Evolutionary conservation across 2,797 vertebrate genomes (phyloP).

Genomic region (Chiloscyllium punctatum): DNA sequence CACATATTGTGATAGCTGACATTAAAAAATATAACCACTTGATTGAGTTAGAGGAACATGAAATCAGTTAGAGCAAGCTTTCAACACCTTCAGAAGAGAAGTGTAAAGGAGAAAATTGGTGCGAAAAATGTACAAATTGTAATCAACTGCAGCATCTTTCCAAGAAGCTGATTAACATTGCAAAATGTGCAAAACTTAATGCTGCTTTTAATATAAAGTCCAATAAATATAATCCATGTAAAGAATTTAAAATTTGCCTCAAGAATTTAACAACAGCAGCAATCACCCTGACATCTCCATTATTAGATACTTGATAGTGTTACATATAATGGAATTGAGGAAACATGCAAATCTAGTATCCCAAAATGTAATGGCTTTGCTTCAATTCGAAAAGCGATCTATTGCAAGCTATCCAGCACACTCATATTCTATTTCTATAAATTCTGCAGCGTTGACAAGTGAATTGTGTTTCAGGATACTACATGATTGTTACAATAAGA

Average conservation of each 20-base stretch:
- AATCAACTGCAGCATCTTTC: background rate
- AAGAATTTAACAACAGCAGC: background rate
- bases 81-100: background rate
- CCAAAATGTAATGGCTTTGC: background rate
- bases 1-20: background rate
- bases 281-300: background rate
- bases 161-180: background rate
- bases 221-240: background rate
- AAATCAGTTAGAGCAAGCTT: background rate
- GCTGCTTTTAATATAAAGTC: background rate
- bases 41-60: background rate
- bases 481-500: conserved; percentile 23
- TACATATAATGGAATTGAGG: background rate
- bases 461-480: background rate
- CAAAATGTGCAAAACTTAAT: background rate
- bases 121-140: background rate
- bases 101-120: background rate
- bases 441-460: conserved; percentile 2
- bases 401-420: background rate
- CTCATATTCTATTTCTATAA: conserved; percentile 24
- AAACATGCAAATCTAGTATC: conserved; percentile 25
- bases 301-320: background rate
- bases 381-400: conserved; percentile 34
- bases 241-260: background rate
- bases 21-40: background rate